Conservation (phyloP, 1,140 invertebrate species). For the Bombus picipes region DNA sequence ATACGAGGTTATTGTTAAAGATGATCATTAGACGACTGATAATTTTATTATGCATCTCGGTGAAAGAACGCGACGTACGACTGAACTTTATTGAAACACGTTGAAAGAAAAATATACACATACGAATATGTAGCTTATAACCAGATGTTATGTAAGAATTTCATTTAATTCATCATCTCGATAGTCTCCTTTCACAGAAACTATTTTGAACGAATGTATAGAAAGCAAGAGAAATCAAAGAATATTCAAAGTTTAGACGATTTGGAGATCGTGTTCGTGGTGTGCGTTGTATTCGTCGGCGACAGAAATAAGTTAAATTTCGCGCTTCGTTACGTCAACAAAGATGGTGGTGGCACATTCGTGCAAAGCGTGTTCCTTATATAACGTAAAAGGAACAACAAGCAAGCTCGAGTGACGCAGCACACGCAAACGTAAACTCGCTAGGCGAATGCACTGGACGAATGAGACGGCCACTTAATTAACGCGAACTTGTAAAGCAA, state of each 20-base stretch:
- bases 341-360: slow-evolving; percentile 62
- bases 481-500: not conserved
- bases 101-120: not conserved
- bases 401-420: slow-evolving; percentile 31
- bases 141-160: not conserved
- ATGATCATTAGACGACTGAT: slow-evolving; percentile 39
- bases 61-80: not conserved
- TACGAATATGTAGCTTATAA: not conserved
- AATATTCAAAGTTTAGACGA: not conserved
- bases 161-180: not conserved
- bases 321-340: slow-evolving; percentile 33
- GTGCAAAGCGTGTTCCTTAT: slow-evolving; percentile 59
- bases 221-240: not conserved
- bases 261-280: no score
- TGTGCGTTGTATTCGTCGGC: not conserved
- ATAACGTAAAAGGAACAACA: slow-evolving; percentile 65
- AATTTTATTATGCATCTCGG: slow-evolving; percentile 34
- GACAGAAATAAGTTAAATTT: slow-evolving; percentile 36
- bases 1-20: slow-evolving; percentile 48
- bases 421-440: slow-evolving; percentile 23
- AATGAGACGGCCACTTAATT: not conserved
- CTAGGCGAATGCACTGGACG: slow-evolving; percentile 11
- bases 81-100: not conserved
- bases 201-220: not conserved
- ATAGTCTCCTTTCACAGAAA: not conserved